Conservation (phyloP, 1,140 invertebrate species). For the Muscidifurax raptorellus region DNA sequence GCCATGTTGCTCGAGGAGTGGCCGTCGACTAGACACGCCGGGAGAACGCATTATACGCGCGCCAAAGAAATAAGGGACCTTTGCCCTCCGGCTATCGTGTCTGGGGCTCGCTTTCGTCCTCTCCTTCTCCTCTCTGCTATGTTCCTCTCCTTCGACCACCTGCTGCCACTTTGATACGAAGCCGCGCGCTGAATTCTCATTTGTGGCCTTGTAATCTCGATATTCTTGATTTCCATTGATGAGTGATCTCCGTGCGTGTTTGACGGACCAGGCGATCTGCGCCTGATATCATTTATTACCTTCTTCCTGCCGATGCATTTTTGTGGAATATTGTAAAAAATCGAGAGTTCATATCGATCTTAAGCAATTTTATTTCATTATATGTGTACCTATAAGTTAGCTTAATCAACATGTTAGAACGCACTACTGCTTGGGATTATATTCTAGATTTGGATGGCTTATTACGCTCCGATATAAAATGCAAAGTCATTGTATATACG, state of each 20-base stretch:
- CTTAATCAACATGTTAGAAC: neutral
- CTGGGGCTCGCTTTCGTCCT: neutral
- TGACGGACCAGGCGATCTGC: neutral
- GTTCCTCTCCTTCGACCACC: conserved; percentile 69
- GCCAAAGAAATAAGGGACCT: conserved; percentile 57
- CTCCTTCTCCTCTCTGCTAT: neutral
- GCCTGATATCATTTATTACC: neutral
- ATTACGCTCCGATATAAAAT: neutral
- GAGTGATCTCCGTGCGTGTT: conserved; percentile 45
- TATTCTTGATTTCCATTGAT: conserved; percentile 66
- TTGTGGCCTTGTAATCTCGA: conserved; percentile 70
- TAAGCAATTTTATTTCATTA: neutral
- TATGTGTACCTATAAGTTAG: neutral
- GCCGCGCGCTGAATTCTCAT: conserved; percentile 70
- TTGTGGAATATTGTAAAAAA: neutral
- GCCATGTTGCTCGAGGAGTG: conserved; percentile 50
- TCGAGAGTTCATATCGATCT: neutral
- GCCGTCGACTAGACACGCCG: conserved; percentile 35
- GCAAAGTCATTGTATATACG: neutral
- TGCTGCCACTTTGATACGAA: conserved; percentile 74
- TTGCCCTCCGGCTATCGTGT: conserved; percentile 57
- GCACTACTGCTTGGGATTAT: neutral
- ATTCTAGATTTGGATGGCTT: neutral
- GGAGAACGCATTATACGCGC: conserved; percentile 28
- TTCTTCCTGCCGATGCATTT: conserved; percentile 9